Conservation (phyloP, 2,797 vertebrate genomes). For the Epinephelus awoara region DNA sequence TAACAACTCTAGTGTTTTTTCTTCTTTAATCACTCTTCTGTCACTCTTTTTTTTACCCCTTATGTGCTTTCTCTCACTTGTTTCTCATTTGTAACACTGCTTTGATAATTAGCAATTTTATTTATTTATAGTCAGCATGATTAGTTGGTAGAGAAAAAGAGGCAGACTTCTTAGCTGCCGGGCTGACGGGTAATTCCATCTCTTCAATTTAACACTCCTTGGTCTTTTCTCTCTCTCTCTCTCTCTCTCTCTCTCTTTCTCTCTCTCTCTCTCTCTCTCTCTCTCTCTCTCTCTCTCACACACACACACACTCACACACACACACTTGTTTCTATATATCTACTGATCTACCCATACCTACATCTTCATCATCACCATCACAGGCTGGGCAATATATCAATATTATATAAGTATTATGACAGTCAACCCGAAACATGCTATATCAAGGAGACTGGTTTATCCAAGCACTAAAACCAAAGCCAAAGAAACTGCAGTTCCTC, state of each 20-base stretch:
- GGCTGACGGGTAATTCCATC: background rate
- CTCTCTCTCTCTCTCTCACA: no score
- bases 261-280: no score
- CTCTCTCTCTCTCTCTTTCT: no score
- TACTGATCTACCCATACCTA: background rate
- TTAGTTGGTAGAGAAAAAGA: constrained; percentile 27
- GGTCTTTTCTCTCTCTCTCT: no score
- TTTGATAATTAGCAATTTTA: constrained; percentile 37
- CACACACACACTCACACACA: no score
- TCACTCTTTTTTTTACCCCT: background rate
- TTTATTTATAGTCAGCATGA: constrained; percentile 36
- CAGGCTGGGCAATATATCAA: no score
- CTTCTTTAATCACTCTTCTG: constrained; percentile 18
- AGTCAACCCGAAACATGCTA: no score
- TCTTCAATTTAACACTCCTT: background rate
- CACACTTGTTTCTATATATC: background rate
- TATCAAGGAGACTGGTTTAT: background rate
- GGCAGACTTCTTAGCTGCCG: background rate
- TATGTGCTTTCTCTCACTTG: constrained; percentile 18
- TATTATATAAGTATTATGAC: no score
- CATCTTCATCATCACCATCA: background rate
- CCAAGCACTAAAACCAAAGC: background rate
- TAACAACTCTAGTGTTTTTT: constrained; percentile 7
- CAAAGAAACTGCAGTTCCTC: no score
- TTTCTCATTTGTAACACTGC: constrained; percentile 40